A percentile compares a stretch with the other conserved stretches of the same genome.
Conservation (phyloP, 23 tunicate genomes). For the Styela clava region DNA sequence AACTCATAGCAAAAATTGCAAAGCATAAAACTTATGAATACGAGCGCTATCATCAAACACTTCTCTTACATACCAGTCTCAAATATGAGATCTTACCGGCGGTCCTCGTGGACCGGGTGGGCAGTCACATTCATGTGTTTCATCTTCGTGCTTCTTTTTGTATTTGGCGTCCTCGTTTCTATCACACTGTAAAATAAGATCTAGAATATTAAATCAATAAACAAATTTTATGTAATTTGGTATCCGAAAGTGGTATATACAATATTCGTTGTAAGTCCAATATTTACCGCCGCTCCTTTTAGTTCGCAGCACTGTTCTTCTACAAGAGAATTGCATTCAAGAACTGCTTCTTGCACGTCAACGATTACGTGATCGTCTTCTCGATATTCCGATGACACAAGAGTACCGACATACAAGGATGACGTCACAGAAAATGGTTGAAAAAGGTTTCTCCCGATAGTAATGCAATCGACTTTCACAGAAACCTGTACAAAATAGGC, state of each 20-base stretch:
- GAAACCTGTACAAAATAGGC: slow-evolving; percentile 31
- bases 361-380: slow-evolving; percentile 11
- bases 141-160: not conserved
- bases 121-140: not conserved
- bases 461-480: slow-evolving; percentile 55
- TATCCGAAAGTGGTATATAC: too few species aligned
- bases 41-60: too few species aligned
- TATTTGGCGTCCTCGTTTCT: too few species aligned
- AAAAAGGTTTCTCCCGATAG: not conserved
- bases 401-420: not conserved
- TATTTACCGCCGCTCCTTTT: slow-evolving; percentile 33
- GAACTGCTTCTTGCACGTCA: slow-evolving; percentile 52
- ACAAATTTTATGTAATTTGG: too few species aligned
- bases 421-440: not conserved
- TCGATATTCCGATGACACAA: not conserved
- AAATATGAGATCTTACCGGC: too few species aligned
- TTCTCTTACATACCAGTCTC: too few species aligned
- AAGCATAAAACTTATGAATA: too few species aligned
- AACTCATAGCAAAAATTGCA: too few species aligned
- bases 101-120: slow-evolving; percentile 5
- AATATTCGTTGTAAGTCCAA: too few species aligned
- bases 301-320: slow-evolving; percentile 68
- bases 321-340: slow-evolving; percentile 27
- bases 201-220: too few species aligned
- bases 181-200: too few species aligned